Evolutionary conservation across 2,113 vertebrate genomes (phyloP).

Genomic region (Hucho hucho): DNA sequence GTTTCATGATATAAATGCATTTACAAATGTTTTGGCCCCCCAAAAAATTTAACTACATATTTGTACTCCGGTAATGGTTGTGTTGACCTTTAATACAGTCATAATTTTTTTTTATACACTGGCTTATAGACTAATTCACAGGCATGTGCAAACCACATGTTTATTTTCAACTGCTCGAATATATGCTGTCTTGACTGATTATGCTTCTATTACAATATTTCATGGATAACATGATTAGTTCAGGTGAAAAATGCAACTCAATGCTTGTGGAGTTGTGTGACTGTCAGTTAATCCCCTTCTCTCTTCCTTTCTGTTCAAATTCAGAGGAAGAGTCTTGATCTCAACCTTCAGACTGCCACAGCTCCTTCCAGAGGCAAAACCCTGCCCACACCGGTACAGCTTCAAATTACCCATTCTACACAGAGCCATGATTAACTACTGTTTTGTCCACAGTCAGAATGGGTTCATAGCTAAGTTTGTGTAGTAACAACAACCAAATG

Average conservation of each 20-base stretch:
- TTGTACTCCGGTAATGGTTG: too few relatives aligned
- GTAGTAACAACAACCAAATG: background rate
- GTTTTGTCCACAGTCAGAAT: background rate
- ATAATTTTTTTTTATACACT: too few relatives aligned
- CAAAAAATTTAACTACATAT: too few relatives aligned
- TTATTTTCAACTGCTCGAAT: too few relatives aligned
- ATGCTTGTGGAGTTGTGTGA: conserved; percentile 9
- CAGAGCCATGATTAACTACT: conserved; percentile 19
- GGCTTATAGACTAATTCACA: too few relatives aligned
- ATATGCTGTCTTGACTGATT: too few relatives aligned
- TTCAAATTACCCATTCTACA: conserved; percentile 71
- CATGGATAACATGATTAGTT: too few relatives aligned
- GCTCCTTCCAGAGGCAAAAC: conserved; percentile 94
- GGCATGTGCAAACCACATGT: too few relatives aligned
- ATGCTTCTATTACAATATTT: too few relatives aligned
- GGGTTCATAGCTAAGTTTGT: background rate
- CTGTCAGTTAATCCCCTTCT: conserved; percentile 58
- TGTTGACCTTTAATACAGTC: too few relatives aligned
- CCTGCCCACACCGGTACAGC: conserved; percentile 89
- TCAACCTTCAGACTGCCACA: conserved; percentile 82
- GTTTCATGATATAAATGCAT: background rate
- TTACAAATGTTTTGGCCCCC: too few relatives aligned
- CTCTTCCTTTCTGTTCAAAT: conserved; percentile 77
- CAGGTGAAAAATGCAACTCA: too few relatives aligned
- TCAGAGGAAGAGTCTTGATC: conserved; percentile 92